Conservation (phyloP, 2,888 invertebrate species). For the Physocephala rufipes region DNA sequence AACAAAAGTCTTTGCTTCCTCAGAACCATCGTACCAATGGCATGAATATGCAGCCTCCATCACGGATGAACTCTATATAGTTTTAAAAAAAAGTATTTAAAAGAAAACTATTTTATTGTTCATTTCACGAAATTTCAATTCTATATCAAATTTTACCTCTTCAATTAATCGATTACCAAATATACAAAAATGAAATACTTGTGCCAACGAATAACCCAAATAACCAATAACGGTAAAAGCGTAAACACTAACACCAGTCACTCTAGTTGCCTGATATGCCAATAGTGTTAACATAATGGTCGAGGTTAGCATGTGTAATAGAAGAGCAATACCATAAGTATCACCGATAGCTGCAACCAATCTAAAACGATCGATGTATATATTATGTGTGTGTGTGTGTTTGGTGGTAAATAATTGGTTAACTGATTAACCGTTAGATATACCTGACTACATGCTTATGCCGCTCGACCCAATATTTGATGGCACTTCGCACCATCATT, state of each 20-base stretch:
- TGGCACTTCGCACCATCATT: slow-evolving; percentile 84
- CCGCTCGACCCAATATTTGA: slow-evolving; percentile 89
- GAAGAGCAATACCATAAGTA: slow-evolving; percentile 82
- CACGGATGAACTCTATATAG: slow-evolving; percentile 83
- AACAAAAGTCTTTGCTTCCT: slow-evolving; percentile 89
- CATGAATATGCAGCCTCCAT: slow-evolving; percentile 93
- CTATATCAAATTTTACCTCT: slow-evolving; percentile 75
- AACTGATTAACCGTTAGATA: slow-evolving; percentile 46
- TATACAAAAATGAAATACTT: slow-evolving; percentile 88
- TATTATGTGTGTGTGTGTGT: neutral
- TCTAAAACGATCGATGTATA: slow-evolving; percentile 66
- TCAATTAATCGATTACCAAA: slow-evolving; percentile 87
- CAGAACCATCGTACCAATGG: slow-evolving; percentile 90
- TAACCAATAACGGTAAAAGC: slow-evolving; percentile 83
- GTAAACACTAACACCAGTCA: slow-evolving; percentile 79
- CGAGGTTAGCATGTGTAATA: slow-evolving; percentile 85
- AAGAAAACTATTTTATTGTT: slow-evolving; percentile 12
- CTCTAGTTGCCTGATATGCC: slow-evolving; percentile 89
- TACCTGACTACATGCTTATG: slow-evolving; percentile 90
- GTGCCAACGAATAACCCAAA: slow-evolving; percentile 80
- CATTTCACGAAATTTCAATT: neutral
- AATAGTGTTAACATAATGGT: slow-evolving; percentile 84
- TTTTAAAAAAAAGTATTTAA: slow-evolving; percentile 5
- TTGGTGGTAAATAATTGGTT: neutral
- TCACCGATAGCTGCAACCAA: slow-evolving; percentile 84